These are phyloP conservation scores for Astur gentilis DNA, from an alignment of 2,113 vertebrate species.

Conservation along the genomic window DNA sequence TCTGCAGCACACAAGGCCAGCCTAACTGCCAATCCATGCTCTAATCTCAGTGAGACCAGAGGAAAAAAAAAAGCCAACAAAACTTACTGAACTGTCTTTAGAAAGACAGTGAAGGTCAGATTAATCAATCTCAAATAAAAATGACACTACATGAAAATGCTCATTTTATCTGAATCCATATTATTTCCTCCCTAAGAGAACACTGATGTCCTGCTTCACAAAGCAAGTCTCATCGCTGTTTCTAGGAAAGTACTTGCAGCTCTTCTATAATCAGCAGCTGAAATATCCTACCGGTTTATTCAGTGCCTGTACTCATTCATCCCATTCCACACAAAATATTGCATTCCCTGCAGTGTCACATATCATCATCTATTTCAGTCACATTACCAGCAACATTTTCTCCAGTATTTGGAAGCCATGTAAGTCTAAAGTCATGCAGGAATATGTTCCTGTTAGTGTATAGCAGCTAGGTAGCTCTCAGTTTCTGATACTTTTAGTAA, in stretches of 20 bases:
- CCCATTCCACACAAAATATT: not conserved
- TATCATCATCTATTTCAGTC: not conserved
- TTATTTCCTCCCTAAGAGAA: not conserved
- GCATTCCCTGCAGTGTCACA: not conserved
- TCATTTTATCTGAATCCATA: not conserved
- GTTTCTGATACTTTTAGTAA: not conserved
- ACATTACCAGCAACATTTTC: not conserved
- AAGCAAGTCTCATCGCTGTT: not conserved
- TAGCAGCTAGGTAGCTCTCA: not conserved
- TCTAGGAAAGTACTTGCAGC: not conserved
- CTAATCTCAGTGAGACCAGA: not conserved
- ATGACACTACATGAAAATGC: not conserved
- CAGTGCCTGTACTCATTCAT: not conserved
- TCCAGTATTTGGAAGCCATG: not conserved
- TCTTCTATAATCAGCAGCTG: not conserved
- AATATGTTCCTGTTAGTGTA: not conserved
- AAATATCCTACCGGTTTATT: not conserved
- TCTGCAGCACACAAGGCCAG: not conserved
- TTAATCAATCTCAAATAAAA: slow-evolving; percentile 36
- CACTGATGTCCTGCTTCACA: not conserved
- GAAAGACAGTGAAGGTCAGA: slow-evolving; percentile 24
- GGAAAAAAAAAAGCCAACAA: not conserved
- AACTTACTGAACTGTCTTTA: not conserved
- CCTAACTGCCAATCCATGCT: not conserved
- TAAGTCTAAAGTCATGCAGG: not conserved